These are phyloP conservation scores for Tenthredo amoena DNA, from an alignment of 2,888 invertebrate species.

Conservation along the genomic window DNA sequence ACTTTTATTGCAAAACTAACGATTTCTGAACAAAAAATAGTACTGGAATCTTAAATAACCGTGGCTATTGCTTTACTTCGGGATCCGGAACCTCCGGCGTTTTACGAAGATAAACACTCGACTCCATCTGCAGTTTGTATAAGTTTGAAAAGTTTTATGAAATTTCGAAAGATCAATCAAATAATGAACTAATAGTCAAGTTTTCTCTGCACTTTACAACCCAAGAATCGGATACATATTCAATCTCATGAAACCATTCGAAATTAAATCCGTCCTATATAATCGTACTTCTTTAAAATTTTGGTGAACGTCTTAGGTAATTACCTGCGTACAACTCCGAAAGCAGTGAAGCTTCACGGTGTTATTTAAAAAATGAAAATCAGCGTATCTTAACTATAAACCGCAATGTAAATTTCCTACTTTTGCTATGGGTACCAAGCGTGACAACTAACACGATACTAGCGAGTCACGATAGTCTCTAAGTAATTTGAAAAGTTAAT, in stretches of 20 bases:
- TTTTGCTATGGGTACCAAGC: neutral
- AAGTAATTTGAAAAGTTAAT: neutral
- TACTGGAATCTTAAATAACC: neutral
- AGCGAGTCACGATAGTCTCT: neutral
- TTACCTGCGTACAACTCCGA: neutral
- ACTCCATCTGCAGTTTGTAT: constrained; percentile 26
- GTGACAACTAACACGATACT: neutral
- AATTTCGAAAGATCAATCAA: constrained; percentile 44
- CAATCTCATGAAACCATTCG: neutral
- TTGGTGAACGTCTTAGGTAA: neutral
- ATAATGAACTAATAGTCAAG: constrained; percentile 20
- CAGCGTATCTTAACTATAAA: neutral
- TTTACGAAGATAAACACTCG: constrained; percentile 30
- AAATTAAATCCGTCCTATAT: neutral
- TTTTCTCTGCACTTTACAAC: neutral
- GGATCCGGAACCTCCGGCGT: neutral
- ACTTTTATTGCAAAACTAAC: neutral
- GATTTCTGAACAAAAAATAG: neutral
- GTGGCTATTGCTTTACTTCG: constrained; percentile 14
- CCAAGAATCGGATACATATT: neutral
- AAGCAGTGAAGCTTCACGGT: neutral
- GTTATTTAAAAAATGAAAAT: neutral
- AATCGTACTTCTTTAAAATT: neutral
- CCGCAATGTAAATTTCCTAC: neutral
- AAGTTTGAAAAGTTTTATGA: constrained; percentile 23